These are phyloP conservation scores for Eupithecia exiguata DNA, from an alignment of 2,888 invertebrate species.

Conservation along the genomic window DNA sequence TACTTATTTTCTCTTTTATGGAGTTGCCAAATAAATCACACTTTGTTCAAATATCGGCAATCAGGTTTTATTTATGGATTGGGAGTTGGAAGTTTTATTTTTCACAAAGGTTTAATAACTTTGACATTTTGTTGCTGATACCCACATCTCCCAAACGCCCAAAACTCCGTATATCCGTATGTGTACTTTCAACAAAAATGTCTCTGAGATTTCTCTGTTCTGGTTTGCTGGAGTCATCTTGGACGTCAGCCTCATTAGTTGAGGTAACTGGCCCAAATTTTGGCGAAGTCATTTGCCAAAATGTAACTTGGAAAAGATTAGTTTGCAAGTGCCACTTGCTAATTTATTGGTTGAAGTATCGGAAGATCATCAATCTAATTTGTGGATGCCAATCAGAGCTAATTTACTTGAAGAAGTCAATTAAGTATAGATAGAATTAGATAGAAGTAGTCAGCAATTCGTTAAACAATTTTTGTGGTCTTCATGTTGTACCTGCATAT, in stretches of 20 bases:
- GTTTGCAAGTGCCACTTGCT: constrained; percentile 51
- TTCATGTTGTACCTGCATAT: not conserved
- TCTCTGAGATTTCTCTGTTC: constrained; percentile 58
- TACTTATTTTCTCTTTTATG: not conserved
- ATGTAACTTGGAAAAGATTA: constrained; percentile 64
- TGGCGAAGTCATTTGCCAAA: constrained; percentile 72
- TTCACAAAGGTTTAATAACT: not conserved
- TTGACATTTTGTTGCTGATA: not conserved
- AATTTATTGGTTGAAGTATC: constrained; percentile 49
- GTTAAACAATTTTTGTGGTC: not conserved
- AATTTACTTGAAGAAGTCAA: constrained; percentile 30
- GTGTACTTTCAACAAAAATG: not conserved
- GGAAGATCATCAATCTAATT: constrained; percentile 45
- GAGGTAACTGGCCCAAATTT: constrained; percentile 78
- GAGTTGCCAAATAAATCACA: not conserved
- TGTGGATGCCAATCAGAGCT: constrained; percentile 34
- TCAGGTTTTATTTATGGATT: not conserved
- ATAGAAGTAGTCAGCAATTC: not conserved
- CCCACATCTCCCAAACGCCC: no score
- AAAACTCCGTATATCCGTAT: no score
- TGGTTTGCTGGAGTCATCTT: constrained; percentile 72
- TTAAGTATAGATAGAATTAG: constrained; percentile 1
- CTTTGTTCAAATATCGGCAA: constrained; percentile 4
- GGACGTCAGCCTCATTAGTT: constrained; percentile 80
- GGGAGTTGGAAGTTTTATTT: not conserved